A percentile compares a stretch with the other conserved stretches of the same genome.
phyloP scores from a whole-genome alignment of 2,113 vertebrate species.

The Pseudopodoces humilis region DNA sequence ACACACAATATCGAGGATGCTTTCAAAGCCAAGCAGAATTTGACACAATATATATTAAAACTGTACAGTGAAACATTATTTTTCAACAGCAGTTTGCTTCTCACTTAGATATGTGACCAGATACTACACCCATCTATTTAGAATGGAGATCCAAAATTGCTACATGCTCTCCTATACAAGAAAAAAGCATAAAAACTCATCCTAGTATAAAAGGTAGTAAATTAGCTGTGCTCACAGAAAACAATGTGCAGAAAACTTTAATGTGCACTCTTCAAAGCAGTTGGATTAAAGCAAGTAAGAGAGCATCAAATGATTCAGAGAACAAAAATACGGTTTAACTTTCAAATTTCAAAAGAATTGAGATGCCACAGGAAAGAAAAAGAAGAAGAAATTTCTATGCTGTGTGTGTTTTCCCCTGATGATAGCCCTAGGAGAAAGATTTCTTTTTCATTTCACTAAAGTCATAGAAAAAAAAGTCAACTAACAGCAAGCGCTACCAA shows the following conservation, averaged over 20 bases:
- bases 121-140: background rate
- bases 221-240: background rate
- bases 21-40: background rate
- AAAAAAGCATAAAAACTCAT: background rate
- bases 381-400: background rate
- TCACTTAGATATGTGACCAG: background rate
- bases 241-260: background rate
- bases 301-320: background rate
- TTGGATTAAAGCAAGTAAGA: background rate
- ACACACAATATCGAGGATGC: fast-evolving
- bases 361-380: background rate
- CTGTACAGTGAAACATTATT: background rate
- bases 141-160: background rate
- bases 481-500: background rate
- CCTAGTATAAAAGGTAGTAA: background rate
- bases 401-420: background rate
- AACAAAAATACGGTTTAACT: background rate
- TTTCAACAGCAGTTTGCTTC: background rate
- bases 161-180: background rate
- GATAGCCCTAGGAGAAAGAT: background rate
- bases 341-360: background rate
- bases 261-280: background rate
- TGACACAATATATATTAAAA: background rate
- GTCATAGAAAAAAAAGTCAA: background rate
- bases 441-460: background rate